Evolutionary conservation across 2,113 vertebrate genomes (phyloP).

Genomic region (Alexandromys fortis): DNA sequence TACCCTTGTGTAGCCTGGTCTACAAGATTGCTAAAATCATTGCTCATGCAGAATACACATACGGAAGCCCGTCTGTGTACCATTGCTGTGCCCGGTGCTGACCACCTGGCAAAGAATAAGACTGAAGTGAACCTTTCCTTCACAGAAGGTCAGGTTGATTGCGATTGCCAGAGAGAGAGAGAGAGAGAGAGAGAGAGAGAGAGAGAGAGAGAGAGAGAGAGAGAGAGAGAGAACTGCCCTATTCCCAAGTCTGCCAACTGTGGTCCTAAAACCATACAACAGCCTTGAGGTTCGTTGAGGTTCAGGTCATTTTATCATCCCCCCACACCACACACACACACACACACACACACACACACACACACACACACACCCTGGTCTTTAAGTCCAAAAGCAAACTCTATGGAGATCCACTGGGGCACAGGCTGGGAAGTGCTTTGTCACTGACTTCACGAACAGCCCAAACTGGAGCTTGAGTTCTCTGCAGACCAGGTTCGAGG

Average conservation of each 20-base stretch:
- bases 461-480: neutral
- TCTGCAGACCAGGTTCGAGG: neutral
- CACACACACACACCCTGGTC: neutral
- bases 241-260: neutral
- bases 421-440: slow-evolving; percentile 34
- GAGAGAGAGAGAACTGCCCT: neutral
- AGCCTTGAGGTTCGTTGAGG: neutral
- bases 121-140: neutral
- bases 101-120: neutral
- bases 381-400: neutral
- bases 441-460: neutral
- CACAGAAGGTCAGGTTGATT: neutral
- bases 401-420: neutral
- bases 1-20: neutral
- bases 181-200: too few relatives aligned
- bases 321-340: neutral
- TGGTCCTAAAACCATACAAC: neutral
- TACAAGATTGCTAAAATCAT: neutral
- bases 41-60: neutral
- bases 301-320: neutral
- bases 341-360: neutral
- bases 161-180: too few relatives aligned
- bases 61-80: neutral
- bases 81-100: neutral
- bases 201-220: too few relatives aligned